Base-by-base conservation (phyloP, 2,888 invertebrate species). In the Aproaerema taeniolella region DNA sequence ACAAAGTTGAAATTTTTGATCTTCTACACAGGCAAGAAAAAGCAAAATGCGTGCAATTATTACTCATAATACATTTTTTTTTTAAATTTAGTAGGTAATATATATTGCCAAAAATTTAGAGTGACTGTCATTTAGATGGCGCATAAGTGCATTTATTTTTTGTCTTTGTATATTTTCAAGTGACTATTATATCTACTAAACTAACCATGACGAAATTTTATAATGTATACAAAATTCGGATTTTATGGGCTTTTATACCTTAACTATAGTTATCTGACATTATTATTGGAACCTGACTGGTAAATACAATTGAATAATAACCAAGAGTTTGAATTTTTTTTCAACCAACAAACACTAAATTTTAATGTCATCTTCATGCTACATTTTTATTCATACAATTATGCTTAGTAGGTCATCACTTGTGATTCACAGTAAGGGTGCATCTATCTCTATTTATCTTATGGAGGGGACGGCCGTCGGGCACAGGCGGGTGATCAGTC, bases 91-190 rank as follows among this genome's bases (percentile, higher is more conserved):
- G 24, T 53, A 55, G 61, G 58, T 55, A 59, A 61, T 62, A 53
- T 64, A 65, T 60, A n/a, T 69, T 73, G 66, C 76, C 72, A 75
- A 76, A 76, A 64, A 70, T 48, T 6, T 17, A 24, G 20, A 30
- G 13, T 14, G 11, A 28, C 67, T 70, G 76, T 76, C 80, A 78
- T 77, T 67, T 78, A 71, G 66, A 69, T 64, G 79, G 72, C 71
- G 67, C 63, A 59, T 65, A 66, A 67, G 68, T 79, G 79, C 79
- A 80, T 80, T 81, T 81, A 78, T 78, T 78, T 72, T 73, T 74
- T 72, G 67, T 73, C 70, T 67, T 57, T 52, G 13, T 31, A 9
- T 8, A 30, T 30, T 30, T 30, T 29, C 2, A 11, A n/a, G 11
- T 29, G 11, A 11, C n/a, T 29, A 29, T 11, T 14, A 30, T 29